Conservation (phyloP, 2,113 vertebrate species). For the Elgaria multicarinata region DNA sequence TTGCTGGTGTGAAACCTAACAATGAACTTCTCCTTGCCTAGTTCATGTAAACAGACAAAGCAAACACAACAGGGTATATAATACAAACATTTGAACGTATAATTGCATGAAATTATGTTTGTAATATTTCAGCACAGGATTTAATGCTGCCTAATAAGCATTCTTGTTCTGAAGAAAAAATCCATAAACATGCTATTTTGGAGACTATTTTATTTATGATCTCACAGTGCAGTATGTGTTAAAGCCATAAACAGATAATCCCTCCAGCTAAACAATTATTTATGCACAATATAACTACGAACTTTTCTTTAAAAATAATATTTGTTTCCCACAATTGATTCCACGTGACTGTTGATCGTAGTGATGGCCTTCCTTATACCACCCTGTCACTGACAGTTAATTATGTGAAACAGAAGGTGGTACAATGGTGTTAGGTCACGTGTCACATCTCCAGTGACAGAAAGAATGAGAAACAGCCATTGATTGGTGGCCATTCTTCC, state of each 20-base stretch:
- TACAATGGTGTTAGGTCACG: background rate
- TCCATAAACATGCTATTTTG: background rate
- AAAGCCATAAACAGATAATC: constrained; percentile 19
- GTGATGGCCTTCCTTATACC: background rate
- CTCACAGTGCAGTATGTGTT: constrained; percentile 31
- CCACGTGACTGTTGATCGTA: background rate
- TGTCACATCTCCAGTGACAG: background rate
- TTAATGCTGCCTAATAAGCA: background rate
- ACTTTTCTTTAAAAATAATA: background rate
- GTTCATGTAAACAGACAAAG: constrained; percentile 43
- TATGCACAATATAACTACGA: constrained; percentile 19
- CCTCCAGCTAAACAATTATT: constrained; percentile 7
- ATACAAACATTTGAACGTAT: constrained; percentile 35
- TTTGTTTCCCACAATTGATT: background rate
- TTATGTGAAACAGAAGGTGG: background rate
- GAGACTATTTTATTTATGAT: background rate
- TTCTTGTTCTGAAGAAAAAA: background rate
- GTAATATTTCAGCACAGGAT: constrained; percentile 39
- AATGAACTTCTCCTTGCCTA: constrained; percentile 50
- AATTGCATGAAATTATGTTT: constrained; percentile 46
- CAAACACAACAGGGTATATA: constrained; percentile 34
- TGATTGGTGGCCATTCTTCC: too few species aligned
- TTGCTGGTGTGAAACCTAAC: constrained; percentile 66
- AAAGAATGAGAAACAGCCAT: background rate
- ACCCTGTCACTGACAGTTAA: background rate